A percentile compares a stretch with the other conserved stretches of the same genome.
These are phyloP conservation scores for Hycleus phaleratus DNA, from an alignment of 1,140 invertebrate genomes.

Conservation along the genomic window DNA sequence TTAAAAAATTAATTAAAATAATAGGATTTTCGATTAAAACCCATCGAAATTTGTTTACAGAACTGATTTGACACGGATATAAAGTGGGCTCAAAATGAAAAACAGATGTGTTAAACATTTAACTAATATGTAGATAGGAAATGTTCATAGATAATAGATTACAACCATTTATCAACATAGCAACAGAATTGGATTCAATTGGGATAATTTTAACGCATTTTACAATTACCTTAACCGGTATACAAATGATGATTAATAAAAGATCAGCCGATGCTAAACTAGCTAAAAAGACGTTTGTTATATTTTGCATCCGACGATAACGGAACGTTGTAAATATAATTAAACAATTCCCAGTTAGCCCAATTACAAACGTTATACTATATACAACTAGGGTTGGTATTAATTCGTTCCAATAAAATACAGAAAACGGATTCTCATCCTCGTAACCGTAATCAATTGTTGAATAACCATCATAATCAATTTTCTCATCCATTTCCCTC, in stretches of 20 bases:
- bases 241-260: conserved; percentile 62
- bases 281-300: conserved; percentile 66
- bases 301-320: conserved; percentile 35
- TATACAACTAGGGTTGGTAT: conserved; percentile 55
- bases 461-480: background rate
- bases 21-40: no score
- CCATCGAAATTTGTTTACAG: conserved; percentile 1
- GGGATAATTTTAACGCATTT: background rate
- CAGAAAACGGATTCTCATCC: conserved; percentile 37
- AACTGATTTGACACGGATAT: conserved; percentile 6
- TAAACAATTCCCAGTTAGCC: conserved; percentile 53
- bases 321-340: conserved; percentile 45
- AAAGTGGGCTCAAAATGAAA: background rate
- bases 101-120: conserved; percentile 10
- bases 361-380: conserved; percentile 53
- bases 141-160: background rate
- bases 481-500: background rate
- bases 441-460: conserved; percentile 40
- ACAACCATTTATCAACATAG: background rate
- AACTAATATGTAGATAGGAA: background rate
- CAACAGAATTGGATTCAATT: background rate
- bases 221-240: conserved; percentile 61
- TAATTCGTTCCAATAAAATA: conserved; percentile 49
- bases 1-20: no score
- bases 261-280: conserved; percentile 65